Conservation (phyloP, 2,113 vertebrate genomes). For the Scytalopus superciliaris region DNA sequence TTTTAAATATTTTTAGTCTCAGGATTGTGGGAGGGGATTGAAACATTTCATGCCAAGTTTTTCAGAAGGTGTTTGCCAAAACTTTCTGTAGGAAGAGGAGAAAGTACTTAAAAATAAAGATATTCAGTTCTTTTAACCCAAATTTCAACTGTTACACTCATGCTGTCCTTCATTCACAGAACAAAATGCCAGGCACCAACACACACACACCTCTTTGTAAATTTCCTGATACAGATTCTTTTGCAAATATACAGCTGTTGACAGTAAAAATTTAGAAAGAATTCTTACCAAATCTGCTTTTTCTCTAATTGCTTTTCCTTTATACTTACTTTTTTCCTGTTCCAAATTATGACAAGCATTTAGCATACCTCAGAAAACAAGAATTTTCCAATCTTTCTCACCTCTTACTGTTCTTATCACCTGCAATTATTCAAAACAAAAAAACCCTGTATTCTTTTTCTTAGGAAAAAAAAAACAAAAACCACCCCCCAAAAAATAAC, state of each 20-base stretch:
- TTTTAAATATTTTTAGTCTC: slow-evolving; percentile 15
- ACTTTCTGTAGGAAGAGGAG: slow-evolving; percentile 15
- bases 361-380: slow-evolving; percentile 1
- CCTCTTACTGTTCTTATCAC: not conserved
- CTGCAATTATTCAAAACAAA: slow-evolving; percentile 2
- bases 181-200: not conserved
- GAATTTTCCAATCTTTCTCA: slow-evolving; percentile 21
- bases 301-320: slow-evolving; percentile 12
- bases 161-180: not conserved
- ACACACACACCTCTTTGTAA: not conserved
- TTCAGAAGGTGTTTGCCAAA: slow-evolving; percentile 45
- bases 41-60: slow-evolving; percentile 21
- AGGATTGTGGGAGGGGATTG: not conserved
- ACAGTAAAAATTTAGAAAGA: slow-evolving; percentile 20
- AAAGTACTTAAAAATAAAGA: not conserved
- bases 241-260: slow-evolving; percentile 4
- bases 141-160: not conserved
- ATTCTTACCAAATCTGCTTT: not conserved
- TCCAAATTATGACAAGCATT: slow-evolving; percentile 10
- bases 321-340: not conserved
- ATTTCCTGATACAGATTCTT: slow-evolving; percentile 17
- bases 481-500: no score
- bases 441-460: not conserved
- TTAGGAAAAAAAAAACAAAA: not conserved
- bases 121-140: not conserved